These are phyloP conservation scores for Tautogolabrus adspersus DNA, from an alignment of 2,113 vertebrate genomes.

Conservation along the genomic window DNA sequence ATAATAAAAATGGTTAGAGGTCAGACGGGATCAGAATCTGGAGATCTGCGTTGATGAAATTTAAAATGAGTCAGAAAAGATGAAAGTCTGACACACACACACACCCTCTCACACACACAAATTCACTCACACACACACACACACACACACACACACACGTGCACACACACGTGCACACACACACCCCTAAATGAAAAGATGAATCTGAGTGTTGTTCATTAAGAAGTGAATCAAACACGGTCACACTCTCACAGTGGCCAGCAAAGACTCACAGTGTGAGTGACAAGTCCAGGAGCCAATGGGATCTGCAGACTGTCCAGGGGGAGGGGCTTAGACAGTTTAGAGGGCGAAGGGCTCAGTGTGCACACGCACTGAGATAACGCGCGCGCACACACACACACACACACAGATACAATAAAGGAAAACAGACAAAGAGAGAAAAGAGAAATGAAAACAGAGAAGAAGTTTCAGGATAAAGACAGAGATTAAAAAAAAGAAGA, in stretches of 20 bases:
- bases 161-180: not conserved
- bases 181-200: slow-evolving; percentile 29
- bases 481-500: not conserved
- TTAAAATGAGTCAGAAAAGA: no score
- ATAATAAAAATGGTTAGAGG: no score
- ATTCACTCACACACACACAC: no score
- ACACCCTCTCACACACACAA: no score
- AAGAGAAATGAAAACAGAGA: slow-evolving; percentile 53
- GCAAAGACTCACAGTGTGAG: slow-evolving; percentile 79
- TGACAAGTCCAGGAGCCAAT: slow-evolving; percentile 76
- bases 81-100: no score
- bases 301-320: slow-evolving; percentile 77
- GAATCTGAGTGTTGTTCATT: not conserved
- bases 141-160: no score
- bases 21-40: no score
- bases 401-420: slow-evolving; percentile 1
- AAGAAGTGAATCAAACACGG: slow-evolving; percentile 33
- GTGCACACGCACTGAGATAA: slow-evolving; percentile 76
- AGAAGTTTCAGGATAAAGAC: slow-evolving; percentile 32
- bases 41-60: no score
- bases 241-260: slow-evolving; percentile 30
- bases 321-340: slow-evolving; percentile 78
- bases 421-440: slow-evolving; percentile 46
- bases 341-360: slow-evolving; percentile 78
- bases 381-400: not conserved